Percentiles rank a stretch among this genome's conserved stretches.
phyloP scores from a whole-genome alignment of 2,888 invertebrate genomes.

The Vesta saturnalis region DNA sequence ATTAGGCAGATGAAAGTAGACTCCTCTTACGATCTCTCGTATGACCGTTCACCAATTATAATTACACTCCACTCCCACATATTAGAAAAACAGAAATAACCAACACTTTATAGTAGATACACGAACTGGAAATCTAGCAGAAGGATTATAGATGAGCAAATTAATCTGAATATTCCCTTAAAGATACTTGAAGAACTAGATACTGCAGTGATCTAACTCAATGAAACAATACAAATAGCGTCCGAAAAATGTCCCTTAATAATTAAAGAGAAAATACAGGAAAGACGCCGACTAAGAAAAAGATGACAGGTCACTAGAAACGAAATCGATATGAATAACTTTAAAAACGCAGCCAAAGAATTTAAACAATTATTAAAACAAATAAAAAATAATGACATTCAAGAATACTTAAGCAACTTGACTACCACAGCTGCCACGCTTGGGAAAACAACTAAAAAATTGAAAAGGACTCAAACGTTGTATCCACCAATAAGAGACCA shows the following conservation, averaged over 20 bases:
- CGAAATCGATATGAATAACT: not conserved
- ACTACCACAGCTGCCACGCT: not conserved
- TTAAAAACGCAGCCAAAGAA: not conserved
- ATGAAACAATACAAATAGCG: not conserved
- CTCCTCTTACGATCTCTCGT: not conserved
- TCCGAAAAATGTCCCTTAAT: not conserved
- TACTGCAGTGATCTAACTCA: not conserved
- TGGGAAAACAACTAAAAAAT: slow-evolving; percentile 13
- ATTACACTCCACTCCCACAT: not conserved
- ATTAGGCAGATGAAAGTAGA: not conserved
- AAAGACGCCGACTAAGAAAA: not conserved
- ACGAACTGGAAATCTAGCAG: not conserved
- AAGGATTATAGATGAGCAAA: no score
- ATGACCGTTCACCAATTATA: not conserved
- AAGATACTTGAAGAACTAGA: not conserved
- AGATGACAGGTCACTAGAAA: not conserved
- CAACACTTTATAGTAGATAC: no score
- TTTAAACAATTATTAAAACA: not conserved
- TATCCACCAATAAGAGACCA: not conserved
- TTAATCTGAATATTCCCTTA: not conserved
- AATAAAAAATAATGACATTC: not conserved
- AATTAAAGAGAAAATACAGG: no score
- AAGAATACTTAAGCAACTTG: not conserved
- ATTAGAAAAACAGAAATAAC: not conserved
- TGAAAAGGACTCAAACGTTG: slow-evolving; percentile 7